Base-by-base conservation (phyloP, 2,113 vertebrate species). In the Perognathus longimembris region DNA sequence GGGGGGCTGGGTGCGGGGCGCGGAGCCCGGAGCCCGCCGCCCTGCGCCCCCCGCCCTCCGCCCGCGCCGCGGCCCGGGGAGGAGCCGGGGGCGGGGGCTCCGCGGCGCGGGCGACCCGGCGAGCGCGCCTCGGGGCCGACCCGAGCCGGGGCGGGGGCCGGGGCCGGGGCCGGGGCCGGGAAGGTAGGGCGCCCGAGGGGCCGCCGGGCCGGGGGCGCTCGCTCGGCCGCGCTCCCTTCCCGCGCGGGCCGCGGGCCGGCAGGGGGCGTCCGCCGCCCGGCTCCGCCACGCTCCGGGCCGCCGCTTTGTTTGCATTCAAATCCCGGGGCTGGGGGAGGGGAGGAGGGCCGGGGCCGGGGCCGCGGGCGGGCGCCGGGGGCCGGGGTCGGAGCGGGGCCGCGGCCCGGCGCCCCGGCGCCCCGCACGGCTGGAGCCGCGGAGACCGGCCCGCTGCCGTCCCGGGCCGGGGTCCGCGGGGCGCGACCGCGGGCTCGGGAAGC, bases 271-370 rank as follows among this genome's bases (percentile, higher is more conserved):
- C 67, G 88, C 67, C 74, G 66, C 94, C 32, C 18, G 79, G 63
- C 94, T 93, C 74, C 59, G 88, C 94, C 97, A 96, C 90, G 94
- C 95, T 96, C 97, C 86, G 90, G 57, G 83, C 94, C 79, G 34
- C 88, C 64, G 97, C 97, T 96, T 97, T 97, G 97, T 96, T 97
- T 96, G 92, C 89, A 81, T 92, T 97, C 94, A 80, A 92, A 94
- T 95, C 96, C 95, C 94, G 66, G 75, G 95, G 94, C 90, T 92
- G 94, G 85, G 93, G 89, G 92, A 84, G 12, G 90, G 12, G 90
- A 89, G 89, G 95, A 95, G 75, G 71, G 30, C n/a, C 0, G 36
- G 74, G 45, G 69, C 34, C 67, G 77, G 45, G 32, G 45, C 75
- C 9, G 67, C 54, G 81, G 70, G 38, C 14, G 34, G 88, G 75